These are phyloP conservation scores for Stercorarius parasiticus DNA, from an alignment of 2,113 vertebrate genomes.

Conservation along the genomic window DNA sequence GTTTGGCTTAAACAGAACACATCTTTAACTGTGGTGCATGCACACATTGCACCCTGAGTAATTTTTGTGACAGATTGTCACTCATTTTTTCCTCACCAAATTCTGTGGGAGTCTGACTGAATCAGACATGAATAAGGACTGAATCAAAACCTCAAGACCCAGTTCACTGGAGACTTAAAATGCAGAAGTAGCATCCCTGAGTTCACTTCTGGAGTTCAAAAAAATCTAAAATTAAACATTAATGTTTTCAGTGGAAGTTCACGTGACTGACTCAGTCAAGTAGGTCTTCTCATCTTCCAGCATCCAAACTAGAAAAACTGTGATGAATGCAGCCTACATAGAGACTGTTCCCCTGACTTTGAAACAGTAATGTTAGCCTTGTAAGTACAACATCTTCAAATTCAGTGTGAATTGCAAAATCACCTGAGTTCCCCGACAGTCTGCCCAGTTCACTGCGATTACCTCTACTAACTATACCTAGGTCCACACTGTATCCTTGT, in stretches of 20 bases:
- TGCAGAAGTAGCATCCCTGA: neutral
- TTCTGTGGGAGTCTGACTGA: neutral
- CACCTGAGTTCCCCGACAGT: neutral
- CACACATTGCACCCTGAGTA: neutral
- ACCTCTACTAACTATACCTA: neutral
- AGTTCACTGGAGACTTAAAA: neutral
- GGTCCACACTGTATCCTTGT: neutral
- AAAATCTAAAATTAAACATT: neutral
- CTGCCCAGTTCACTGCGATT: neutral
- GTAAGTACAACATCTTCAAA: neutral
- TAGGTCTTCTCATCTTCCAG: neutral
- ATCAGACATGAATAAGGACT: neutral
- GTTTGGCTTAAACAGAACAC: neutral
- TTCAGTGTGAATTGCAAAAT: neutral
- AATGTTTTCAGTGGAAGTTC: neutral
- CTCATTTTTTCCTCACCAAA: neutral
- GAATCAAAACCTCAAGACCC: neutral
- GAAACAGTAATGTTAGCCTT: too few species aligned
- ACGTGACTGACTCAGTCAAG: neutral
- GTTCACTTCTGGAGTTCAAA: neutral
- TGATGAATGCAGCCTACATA: neutral
- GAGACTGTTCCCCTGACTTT: neutral
- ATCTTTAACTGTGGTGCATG: neutral
- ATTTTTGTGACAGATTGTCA: neutral
- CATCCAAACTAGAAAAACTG: neutral